phyloP scores from a whole-genome alignment of 2,888 invertebrate genomes.

The Lasioglossum lativentre region DNA sequence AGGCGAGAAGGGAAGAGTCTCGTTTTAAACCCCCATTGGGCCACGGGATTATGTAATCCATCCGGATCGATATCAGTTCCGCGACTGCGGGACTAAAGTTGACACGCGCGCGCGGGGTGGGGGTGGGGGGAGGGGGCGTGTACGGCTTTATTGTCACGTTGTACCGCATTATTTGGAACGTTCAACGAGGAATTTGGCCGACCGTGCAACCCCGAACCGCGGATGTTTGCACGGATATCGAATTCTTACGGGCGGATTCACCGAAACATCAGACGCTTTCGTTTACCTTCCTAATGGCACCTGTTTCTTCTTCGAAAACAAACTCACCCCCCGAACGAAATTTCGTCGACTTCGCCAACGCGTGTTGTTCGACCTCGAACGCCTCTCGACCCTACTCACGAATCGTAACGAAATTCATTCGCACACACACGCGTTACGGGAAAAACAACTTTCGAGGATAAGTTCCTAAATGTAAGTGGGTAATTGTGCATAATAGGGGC shows the following conservation, averaged over 20 bases:
- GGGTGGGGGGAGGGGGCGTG: background rate
- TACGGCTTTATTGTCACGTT: slow-evolving; percentile 1
- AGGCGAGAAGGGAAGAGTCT: slow-evolving; percentile 36
- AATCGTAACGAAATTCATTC: background rate
- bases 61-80: slow-evolving; percentile 30
- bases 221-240: background rate
- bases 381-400: background rate
- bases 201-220: background rate
- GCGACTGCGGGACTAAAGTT: background rate
- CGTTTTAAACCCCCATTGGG: background rate
- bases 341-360: background rate
- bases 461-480: no score
- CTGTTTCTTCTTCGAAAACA: background rate
- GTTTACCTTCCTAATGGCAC: background rate
- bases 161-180: slow-evolving; percentile 3
- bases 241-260: background rate
- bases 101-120: background rate
- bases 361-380: background rate
- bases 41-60: slow-evolving; percentile 25
- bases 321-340: background rate
- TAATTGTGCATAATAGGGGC: no score
- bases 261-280: background rate
- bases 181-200: background rate
- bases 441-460: no score
- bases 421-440: no score